Evolutionary conservation across 2,888 invertebrate species (phyloP).

Genomic region (Anoncus sp.): DNA sequence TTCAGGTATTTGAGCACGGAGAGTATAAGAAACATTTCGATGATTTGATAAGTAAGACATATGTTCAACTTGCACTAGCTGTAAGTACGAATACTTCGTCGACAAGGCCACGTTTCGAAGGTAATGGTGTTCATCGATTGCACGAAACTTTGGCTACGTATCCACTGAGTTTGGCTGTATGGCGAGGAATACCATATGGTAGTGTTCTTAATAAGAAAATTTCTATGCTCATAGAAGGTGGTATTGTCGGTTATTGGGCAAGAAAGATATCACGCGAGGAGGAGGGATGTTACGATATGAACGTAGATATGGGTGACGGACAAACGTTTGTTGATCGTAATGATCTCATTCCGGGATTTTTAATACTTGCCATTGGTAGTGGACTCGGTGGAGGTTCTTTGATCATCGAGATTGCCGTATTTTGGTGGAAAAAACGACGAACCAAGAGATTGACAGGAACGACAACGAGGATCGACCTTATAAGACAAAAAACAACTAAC

Average conservation of each 20-base stretch:
- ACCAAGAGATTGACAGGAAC: not conserved
- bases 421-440: conserved; percentile 51
- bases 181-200: conserved; percentile 74
- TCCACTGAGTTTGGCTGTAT: conserved; percentile 74
- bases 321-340: conserved; percentile 59
- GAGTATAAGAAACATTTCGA: conserved; percentile 63
- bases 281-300: conserved; percentile 21
- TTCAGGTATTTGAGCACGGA: conserved; percentile 63
- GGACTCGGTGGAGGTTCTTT: conserved; percentile 54
- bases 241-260: conserved; percentile 70
- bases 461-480: not conserved
- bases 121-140: conserved; percentile 70
- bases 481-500: conserved; percentile 9
- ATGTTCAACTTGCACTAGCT: conserved; percentile 70
- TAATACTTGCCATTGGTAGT: conserved; percentile 72
- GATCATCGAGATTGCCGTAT: conserved; percentile 66
- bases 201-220: conserved; percentile 68
- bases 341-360: conserved; percentile 71
- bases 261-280: conserved; percentile 5
- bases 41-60: conserved; percentile 70
- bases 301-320: conserved; percentile 18
- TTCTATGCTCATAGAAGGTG: conserved; percentile 65
- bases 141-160: conserved; percentile 70
- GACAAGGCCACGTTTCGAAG: conserved; percentile 51
- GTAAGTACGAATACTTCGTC: conserved; percentile 73